Evolutionary conservation across 2,888 invertebrate genomes (phyloP).

Genomic region (Nomada goodeniana): DNA sequence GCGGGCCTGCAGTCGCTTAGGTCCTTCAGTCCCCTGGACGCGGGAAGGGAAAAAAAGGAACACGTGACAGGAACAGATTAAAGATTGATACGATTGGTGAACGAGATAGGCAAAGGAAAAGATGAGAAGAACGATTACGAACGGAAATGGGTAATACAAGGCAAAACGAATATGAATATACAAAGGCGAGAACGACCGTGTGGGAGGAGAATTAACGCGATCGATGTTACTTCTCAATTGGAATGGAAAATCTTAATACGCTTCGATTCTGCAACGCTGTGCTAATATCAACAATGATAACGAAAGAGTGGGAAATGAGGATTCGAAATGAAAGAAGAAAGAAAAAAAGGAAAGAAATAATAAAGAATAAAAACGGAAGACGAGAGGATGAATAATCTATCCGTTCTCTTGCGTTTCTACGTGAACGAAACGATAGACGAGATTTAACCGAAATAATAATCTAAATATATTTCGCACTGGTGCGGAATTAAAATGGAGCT

Average conservation of each 20-base stretch:
- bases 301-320: constrained; percentile 5
- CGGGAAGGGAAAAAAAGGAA: constrained; percentile 30
- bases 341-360: constrained; percentile 20
- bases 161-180: constrained; percentile 21
- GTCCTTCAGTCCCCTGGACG: constrained; percentile 71
- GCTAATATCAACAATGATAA: constrained; percentile 77
- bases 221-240: constrained; percentile 65
- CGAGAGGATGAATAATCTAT: constrained; percentile 49
- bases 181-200: constrained; percentile 54
- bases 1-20: constrained; percentile 75
- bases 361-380: constrained; percentile 18
- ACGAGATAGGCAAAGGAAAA: neutral
- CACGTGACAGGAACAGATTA: constrained; percentile 49
- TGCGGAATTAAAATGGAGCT: constrained; percentile 59
- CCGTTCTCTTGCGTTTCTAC: constrained; percentile 68
- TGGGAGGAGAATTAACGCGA: constrained; percentile 62
- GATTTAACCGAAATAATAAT: constrained; percentile 50
- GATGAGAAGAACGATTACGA: neutral
- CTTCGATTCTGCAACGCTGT: constrained; percentile 79
- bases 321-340: neutral
- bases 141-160: constrained; percentile 30
- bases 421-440: constrained; percentile 43
- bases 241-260: constrained; percentile 74
- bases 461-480: constrained; percentile 66
- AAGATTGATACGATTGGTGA: constrained; percentile 11